These are phyloP conservation scores for Pachydiplax longipennis DNA, from an alignment of 2,888 invertebrate species.

Conservation along the genomic window DNA sequence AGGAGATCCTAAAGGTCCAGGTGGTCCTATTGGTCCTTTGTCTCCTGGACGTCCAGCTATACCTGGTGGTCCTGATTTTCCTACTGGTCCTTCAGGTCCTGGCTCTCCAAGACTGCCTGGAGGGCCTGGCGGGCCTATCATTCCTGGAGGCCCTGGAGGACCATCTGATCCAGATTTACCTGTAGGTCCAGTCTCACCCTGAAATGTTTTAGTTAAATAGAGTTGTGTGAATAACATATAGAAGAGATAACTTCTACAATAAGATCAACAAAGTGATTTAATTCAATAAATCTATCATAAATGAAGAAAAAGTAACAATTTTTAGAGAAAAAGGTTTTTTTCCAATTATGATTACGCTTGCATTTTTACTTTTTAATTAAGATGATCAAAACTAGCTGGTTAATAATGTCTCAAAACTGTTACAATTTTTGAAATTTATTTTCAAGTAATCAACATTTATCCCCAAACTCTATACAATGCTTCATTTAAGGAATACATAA, in stretches of 20 bases:
- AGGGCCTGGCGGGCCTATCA: constrained; percentile 72
- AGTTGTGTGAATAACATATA: not conserved
- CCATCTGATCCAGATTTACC: constrained; percentile 80
- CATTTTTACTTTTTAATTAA: too few species aligned
- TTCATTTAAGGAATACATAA: not conserved
- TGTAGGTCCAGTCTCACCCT: constrained; percentile 76
- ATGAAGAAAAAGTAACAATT: too few species aligned
- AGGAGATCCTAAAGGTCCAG: constrained; percentile 70
- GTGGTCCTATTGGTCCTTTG: constrained; percentile 74
- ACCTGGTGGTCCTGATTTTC: constrained; percentile 76
- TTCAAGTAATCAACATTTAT: too few species aligned
- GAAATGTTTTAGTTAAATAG: constrained; percentile 9
- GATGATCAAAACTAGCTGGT: too few species aligned
- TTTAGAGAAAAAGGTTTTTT: too few species aligned
- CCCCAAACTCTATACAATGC: too few species aligned
- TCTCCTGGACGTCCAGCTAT: constrained; percentile 77
- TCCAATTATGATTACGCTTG: too few species aligned
- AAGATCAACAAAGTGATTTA: too few species aligned
- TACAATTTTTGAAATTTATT: too few species aligned
- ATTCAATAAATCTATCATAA: too few species aligned
- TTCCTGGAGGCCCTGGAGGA: constrained; percentile 72
- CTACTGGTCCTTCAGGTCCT: constrained; percentile 69
- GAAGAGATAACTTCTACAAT: too few species aligned
- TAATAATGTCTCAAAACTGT: too few species aligned
- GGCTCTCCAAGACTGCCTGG: constrained; percentile 68